A percentile compares a stretch with the other conserved stretches of the same genome.
These are phyloP conservation scores for Bombus waltoni DNA, from an alignment of 1,140 invertebrate genomes.

Conservation along the genomic window DNA sequence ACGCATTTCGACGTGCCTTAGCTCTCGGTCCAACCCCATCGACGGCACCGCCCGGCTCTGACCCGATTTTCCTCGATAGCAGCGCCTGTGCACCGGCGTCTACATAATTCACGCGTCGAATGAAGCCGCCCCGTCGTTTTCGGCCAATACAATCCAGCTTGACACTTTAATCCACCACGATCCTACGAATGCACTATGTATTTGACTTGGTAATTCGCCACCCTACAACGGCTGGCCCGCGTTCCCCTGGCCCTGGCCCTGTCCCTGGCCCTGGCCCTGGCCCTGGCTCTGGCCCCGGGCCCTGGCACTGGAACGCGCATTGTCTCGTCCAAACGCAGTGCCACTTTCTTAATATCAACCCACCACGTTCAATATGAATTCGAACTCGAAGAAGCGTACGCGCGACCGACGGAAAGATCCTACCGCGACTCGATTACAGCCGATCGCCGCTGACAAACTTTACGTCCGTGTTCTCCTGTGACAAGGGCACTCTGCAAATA, in stretches of 20 bases:
- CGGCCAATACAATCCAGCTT: conserved; percentile 55
- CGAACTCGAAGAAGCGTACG: neutral
- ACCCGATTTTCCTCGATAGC: conserved; percentile 64
- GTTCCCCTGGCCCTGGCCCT: neutral
- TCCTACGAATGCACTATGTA: conserved; percentile 53
- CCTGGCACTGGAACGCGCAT: neutral
- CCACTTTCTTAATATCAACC: neutral
- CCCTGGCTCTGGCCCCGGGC: too few relatives aligned
- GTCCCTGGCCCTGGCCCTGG: too few relatives aligned
- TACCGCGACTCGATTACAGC: neutral
- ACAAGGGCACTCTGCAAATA: too few relatives aligned
- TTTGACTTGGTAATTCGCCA: conserved; percentile 49
- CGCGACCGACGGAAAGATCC: too few relatives aligned
- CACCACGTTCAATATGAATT: neutral
- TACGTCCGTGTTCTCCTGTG: too few relatives aligned
- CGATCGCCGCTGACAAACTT: neutral
- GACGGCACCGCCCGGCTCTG: conserved; percentile 39
- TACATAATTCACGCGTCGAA: conserved; percentile 61
- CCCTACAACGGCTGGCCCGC: too few relatives aligned
- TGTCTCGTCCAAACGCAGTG: neutral
- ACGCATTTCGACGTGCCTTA: conserved; percentile 60
- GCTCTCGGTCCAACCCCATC: conserved; percentile 44
- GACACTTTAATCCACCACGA: conserved; percentile 54
- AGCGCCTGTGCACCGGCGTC: conserved; percentile 45
- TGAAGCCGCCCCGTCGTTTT: conserved; percentile 55